A percentile compares a stretch with the other conserved stretches of the same genome.
Conservation (phyloP, 2,888 invertebrate species). For the Agrochola litura region DNA sequence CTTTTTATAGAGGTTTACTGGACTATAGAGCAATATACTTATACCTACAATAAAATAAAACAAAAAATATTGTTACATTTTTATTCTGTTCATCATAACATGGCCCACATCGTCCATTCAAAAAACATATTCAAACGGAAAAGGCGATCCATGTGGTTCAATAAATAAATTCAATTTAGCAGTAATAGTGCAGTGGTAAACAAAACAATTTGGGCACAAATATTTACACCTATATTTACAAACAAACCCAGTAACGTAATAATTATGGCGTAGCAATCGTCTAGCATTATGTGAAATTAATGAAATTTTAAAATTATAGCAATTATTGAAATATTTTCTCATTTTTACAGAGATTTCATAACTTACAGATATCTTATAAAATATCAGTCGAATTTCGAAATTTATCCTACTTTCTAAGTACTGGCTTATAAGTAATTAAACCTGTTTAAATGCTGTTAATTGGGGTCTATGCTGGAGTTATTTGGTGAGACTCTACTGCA, state of each 20-base stretch:
- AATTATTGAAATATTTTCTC: conserved; percentile 61
- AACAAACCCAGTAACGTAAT: conserved; percentile 74
- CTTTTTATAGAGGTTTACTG: not conserved
- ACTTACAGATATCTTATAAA: conserved; percentile 83
- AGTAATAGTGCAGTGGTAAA: conserved; percentile 76
- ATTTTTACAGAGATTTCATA: conserved; percentile 60
- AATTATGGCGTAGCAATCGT: conserved; percentile 73
- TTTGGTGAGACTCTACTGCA: conserved; percentile 83
- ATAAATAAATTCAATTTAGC: conserved; percentile 83
- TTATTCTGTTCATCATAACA: conserved; percentile 79
- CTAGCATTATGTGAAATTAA: conserved; percentile 51
- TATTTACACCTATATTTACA: conserved; percentile 84
- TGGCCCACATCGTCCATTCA: conserved; percentile 89
- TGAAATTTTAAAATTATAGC: conserved; percentile 57
- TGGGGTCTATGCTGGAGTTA: conserved; percentile 79
- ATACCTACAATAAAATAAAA: conserved; percentile 57
- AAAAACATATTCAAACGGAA: conserved; percentile 87
- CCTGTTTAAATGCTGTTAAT: conserved; percentile 71
- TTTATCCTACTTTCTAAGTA: conserved; percentile 78
- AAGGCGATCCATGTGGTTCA: conserved; percentile 86
- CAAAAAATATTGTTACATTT: conserved; percentile 65
- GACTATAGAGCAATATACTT: not conserved
- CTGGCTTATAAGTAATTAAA: conserved; percentile 81
- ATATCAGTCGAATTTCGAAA: conserved; percentile 88
- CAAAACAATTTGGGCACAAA: conserved; percentile 74